These are phyloP conservation scores for Benthosema pterotum DNA, from an alignment of 2,797 vertebrate genomes.

Conservation along the genomic window DNA sequence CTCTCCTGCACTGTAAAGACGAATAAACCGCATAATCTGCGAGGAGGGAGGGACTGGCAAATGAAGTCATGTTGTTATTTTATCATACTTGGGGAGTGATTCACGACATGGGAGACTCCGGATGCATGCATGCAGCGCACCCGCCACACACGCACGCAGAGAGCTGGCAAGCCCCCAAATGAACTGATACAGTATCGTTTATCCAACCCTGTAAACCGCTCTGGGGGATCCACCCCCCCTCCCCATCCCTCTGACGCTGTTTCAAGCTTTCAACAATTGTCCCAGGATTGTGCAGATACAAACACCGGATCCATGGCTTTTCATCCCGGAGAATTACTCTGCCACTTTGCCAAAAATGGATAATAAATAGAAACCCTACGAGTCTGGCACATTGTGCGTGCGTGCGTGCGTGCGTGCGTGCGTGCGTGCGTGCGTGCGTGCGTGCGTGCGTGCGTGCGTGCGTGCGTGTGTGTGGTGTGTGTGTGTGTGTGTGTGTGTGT, in stretches of 20 bases:
- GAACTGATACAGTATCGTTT: conserved; percentile 46
- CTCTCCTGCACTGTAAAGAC: conserved; percentile 21
- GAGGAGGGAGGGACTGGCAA: conserved; percentile 4
- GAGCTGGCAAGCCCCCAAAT: conserved; percentile 39
- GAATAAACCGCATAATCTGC: conserved; percentile 21
- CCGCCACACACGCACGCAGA: conserved; percentile 13
- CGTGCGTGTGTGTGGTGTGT: too few species aligned
- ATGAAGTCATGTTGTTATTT: conserved; percentile 59
- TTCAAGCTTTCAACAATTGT: conserved; percentile 44
- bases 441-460: too few species aligned
- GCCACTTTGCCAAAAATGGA: too few species aligned
- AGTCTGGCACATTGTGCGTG: too few species aligned
- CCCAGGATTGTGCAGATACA: conserved; percentile 18
- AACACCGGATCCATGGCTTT: conserved; percentile 24
- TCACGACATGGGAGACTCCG: conserved; percentile 17
- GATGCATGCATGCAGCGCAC: background rate
- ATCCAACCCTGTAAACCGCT: conserved; percentile 17
- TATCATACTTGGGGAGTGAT: conserved; percentile 60
- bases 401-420: too few species aligned
- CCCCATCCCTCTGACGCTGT: conserved; percentile 1
- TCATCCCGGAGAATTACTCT: background rate
- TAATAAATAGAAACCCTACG: too few species aligned
- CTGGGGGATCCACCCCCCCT: conserved; percentile 34
- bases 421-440: too few species aligned
- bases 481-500: too few species aligned